Conservation (phyloP, 2,797 vertebrate genomes). For the Jordanella pulchra region DNA sequence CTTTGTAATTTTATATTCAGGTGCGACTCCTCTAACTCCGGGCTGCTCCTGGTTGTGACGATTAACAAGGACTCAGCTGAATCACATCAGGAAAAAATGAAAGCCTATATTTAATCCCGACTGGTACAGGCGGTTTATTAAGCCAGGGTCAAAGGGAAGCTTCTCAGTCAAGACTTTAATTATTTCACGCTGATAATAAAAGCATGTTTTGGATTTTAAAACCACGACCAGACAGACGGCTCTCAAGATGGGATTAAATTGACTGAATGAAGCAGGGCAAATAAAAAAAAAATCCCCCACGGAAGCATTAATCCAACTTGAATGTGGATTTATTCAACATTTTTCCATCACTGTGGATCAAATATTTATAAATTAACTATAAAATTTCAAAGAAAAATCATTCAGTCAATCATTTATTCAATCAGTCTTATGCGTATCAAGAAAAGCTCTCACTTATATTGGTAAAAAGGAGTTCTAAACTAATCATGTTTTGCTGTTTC, state of each 20-base stretch:
- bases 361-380: constrained; percentile 23
- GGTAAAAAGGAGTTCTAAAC: too few species aligned
- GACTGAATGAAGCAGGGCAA: constrained; percentile 31
- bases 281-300: constrained; percentile 30
- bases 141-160: constrained; percentile 8
- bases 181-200: constrained; percentile 6
- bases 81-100: neutral
- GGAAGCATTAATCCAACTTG: constrained; percentile 38
- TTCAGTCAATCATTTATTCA: too few species aligned
- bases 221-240: constrained; percentile 19
- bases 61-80: neutral
- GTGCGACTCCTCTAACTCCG: constrained; percentile 12
- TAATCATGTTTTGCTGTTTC: too few species aligned
- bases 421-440: too few species aligned
- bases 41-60: neutral
- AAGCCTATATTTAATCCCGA: neutral
- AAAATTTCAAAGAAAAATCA: neutral
- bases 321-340: constrained; percentile 28
- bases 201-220: neutral
- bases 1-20: constrained; percentile 10
- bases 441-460: too few species aligned
- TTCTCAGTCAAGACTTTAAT: constrained; percentile 3
- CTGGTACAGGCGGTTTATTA: neutral
- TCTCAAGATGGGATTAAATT: constrained; percentile 41
- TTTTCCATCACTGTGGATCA: constrained; percentile 22